Conservation (phyloP, 2,797 vertebrate species). For the Pseudochirops cupreus region DNA sequence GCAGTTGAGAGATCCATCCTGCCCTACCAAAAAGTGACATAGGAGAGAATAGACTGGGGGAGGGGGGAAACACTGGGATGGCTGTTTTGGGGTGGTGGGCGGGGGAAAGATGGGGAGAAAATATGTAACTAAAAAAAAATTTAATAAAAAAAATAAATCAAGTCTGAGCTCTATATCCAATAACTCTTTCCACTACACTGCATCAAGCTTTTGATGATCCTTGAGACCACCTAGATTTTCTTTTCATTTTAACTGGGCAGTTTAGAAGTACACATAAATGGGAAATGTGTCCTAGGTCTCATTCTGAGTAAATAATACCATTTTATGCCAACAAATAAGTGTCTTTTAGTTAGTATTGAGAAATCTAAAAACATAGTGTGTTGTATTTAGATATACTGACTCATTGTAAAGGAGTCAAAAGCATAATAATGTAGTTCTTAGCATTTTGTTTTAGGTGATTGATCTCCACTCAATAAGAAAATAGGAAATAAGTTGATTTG, state of each 20-base stretch:
- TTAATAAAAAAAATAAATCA: too few species aligned
- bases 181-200: too few species aligned
- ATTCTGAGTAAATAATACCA: conserved; percentile 65
- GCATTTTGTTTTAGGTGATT: conserved; percentile 81
- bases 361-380: conserved; percentile 59
- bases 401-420: conserved; percentile 77
- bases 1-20: too few species aligned
- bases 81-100: too few species aligned
- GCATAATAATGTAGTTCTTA: conserved; percentile 86
- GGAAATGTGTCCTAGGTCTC: conserved; percentile 64
- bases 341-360: conserved; percentile 59
- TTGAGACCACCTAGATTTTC: too few species aligned
- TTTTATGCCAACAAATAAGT: conserved; percentile 50
- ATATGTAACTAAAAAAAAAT: too few species aligned
- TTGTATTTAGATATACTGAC: conserved; percentile 72
- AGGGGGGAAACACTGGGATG: too few species aligned
- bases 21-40: too few species aligned
- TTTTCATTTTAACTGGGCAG: conserved; percentile 75
- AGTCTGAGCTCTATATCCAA: too few species aligned
- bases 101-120: too few species aligned
- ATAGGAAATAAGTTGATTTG: conserved; percentile 88
- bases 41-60: too few species aligned
- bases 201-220: too few species aligned
- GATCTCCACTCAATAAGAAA: conserved; percentile 84
- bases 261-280: conserved; percentile 74